Base-by-base conservation (phyloP, 2,888 invertebrate species). In the Chrysina gloriosa region DNA sequence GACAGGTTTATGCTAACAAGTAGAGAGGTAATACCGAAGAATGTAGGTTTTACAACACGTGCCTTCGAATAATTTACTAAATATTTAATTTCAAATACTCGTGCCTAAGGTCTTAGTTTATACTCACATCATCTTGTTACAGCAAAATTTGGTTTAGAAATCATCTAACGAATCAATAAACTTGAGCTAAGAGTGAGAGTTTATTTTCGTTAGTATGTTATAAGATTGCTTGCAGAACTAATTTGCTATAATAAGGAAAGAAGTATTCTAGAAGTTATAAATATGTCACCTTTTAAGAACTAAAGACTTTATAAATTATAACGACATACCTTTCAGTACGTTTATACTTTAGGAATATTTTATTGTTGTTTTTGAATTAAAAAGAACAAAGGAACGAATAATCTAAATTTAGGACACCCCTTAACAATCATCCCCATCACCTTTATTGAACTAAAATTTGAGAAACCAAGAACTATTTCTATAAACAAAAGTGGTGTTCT, bases 161-260 rank as follows among this genome's bases (percentile, higher is more conserved):
- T 52, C 19, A 45, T 19, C 19, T 21, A 45, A 45, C 19, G 21
- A n/a, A 45, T 29, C 52, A 25, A 34, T 19, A 16, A 52, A 52
- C 9, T 31, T 52, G 9, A 14, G 19, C n/a, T 31, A 52, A 45
- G 14, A 31, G 52, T 31, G 31, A 52, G 52, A 52, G 34, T 52
- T 52, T 52, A 52, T 52, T 52, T 31, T 31, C 2, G 11, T 52
- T 31, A 31, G 9, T n/a, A 9, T 52, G 9, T 19, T 21, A 25
- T 21, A 52, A 52, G 9, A 16, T 16, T n/a, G 52, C 16, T 52
- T 52, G 19, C 16, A 31, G 9, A 7, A 7, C 16, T 19, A 16
- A 52, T 52, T 31, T 9, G 3, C 52, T 7, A 19, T 9, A 19
- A 45, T 5, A 23, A 19, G 19, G 31, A 31, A 31, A 31, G 16